These are phyloP conservation scores for Hemicentrotus pulcherrimus DNA, from an alignment of 35 echinoderm and acorn worm genomes.

Conservation along the genomic window DNA sequence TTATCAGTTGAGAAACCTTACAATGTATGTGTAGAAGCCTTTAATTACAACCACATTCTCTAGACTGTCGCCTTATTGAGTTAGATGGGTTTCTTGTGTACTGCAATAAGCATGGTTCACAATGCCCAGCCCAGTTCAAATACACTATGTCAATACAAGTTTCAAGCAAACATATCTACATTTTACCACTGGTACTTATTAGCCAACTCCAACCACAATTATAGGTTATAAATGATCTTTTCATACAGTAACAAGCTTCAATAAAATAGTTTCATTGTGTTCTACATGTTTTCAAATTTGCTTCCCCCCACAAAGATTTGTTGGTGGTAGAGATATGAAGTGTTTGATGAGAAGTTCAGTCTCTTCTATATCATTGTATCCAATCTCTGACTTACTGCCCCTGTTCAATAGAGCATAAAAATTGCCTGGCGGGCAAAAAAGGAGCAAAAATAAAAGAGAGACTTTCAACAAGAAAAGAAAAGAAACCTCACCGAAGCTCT, in stretches of 20 bases:
- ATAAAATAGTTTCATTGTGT: slow-evolving; percentile 10
- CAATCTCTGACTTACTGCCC: neutral
- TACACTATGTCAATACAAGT: slow-evolving; percentile 12
- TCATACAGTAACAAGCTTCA: slow-evolving; percentile 21
- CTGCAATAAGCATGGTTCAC: neutral
- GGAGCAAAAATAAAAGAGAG: neutral
- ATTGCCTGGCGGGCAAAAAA: neutral
- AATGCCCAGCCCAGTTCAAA: neutral
- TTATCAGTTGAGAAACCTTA: too few species aligned
- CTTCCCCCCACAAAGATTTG: slow-evolving; percentile 35
- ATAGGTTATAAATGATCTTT: neutral
- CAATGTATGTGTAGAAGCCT: too few species aligned
- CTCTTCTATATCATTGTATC: neutral
- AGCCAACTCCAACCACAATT: slow-evolving; percentile 1
- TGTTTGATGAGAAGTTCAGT: slow-evolving; percentile 7
- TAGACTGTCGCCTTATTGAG: neutral
- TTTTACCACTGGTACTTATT: slow-evolving; percentile 2
- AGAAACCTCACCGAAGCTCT: neutral
- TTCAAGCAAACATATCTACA: neutral
- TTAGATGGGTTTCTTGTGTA: neutral
- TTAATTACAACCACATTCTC: too few species aligned
- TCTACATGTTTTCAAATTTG: slow-evolving; percentile 37
- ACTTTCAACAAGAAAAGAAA: neutral
- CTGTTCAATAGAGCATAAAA: neutral
- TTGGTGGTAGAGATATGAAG: neutral